Base-by-base conservation (phyloP, 1,140 invertebrate species). In the Drosophila seguyi region DNA sequence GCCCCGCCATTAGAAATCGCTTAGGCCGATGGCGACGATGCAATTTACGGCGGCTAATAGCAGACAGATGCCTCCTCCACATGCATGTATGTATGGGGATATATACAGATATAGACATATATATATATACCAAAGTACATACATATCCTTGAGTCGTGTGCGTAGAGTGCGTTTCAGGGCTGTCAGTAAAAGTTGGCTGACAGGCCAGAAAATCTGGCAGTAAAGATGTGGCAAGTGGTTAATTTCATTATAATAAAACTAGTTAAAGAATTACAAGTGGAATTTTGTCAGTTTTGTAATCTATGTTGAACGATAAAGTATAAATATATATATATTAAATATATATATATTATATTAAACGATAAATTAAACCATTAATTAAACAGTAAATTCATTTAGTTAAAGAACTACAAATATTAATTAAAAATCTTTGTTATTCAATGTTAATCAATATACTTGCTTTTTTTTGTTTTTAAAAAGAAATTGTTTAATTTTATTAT, bases 1-100 rank as follows among this genome's bases (percentile, higher is more conserved):
- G 74, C 56, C 34, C 67, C 80, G 80, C 84, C 84, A 87, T 87
- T 88, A 87, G 84, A 77, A 87, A 87, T 84, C 84, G 84, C 87
- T 87, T 87, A 88, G 78, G 58, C 71, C 67, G 79, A 60, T 75
- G 82, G 67, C 82, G 57, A 69, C 67, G 79, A 74, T 81, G 82
- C 83, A 81, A 81, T 86, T 86, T 79, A 81, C 79, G 74, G 74
- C 66, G 78, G 48, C 47, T 47, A 56, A 58, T 52, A 56, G 59
- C 69, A 62, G 57, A 63, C 68, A 50, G 67, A 58, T 71, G 68
- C 55, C 52, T 47, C 55, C 52, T 47, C 63, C 22, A 29, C 34
- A 36, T 71, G 42, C 38, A 31, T n/a, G 11, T 39, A 52, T 20
- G 18, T 44, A 14, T 31, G 34, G 20, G 29, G 31, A 8, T 25